Conservation (phyloP, 2,797 vertebrate genomes). For the Erpetoichthys calabaricus region DNA sequence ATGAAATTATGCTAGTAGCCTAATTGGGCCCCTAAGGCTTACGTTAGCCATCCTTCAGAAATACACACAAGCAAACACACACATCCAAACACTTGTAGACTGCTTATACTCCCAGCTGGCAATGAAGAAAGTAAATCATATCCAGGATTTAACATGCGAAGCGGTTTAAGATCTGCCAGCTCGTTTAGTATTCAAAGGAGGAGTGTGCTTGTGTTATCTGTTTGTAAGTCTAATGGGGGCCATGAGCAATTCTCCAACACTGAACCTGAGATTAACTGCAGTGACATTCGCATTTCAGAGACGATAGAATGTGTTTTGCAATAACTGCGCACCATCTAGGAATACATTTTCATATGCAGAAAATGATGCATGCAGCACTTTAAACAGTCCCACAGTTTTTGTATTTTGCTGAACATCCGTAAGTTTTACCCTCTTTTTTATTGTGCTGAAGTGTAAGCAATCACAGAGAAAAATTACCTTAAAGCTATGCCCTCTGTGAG, state of each 20-base stretch:
- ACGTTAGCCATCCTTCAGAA: neutral
- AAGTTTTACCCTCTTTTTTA: too few relatives aligned
- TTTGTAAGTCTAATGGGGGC: neutral
- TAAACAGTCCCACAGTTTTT: too few relatives aligned
- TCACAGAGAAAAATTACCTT: too few relatives aligned
- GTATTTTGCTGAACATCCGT: too few relatives aligned
- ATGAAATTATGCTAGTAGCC: too few relatives aligned
- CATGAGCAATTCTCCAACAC: neutral
- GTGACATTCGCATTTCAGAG: neutral
- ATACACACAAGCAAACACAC: neutral
- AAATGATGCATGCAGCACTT: too few relatives aligned
- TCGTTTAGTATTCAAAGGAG: neutral
- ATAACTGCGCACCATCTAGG: too few relatives aligned
- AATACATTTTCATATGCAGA: too few relatives aligned
- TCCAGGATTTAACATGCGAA: neutral
- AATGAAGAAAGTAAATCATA: neutral
- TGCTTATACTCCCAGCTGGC: neutral
- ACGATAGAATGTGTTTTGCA: too few relatives aligned
- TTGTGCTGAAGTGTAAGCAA: too few relatives aligned
- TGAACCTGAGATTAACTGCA: slow-evolving; percentile 2
- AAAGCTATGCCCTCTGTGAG: too few relatives aligned
- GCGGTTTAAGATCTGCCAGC: neutral
- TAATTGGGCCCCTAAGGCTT: too few relatives aligned
- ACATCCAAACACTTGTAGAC: neutral
- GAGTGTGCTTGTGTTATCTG: neutral